Base-by-base conservation (phyloP, 2,113 vertebrate species). In the Halcyon malimbica region DNA sequence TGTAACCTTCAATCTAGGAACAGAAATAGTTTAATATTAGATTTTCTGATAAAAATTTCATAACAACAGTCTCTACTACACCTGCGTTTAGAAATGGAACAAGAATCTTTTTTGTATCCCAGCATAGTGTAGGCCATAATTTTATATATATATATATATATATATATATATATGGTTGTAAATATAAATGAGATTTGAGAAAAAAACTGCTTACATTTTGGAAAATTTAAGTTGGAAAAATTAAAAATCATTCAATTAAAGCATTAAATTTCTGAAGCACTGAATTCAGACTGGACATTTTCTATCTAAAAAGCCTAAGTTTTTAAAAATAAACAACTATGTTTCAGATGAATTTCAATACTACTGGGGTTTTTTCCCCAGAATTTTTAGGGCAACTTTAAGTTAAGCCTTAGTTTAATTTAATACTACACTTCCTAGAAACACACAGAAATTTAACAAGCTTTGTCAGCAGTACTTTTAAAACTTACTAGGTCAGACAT, bases 1-100 rank as follows among this genome's bases (percentile, higher is more conserved):
- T 0, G 6, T 31, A 94, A 83, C 51, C 89, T 93, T 96, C 95
- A 56, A 19, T 46, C 97, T 97, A 87, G 62, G 53, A 94, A 88
- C 0, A 93, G 24, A 87, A 82, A 17, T 19, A 26, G 16, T 26
- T 89, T 94, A 20, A 2, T 54, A 53, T 97, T 86, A 94, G 63
- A 94, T 51, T 42, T 81, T 46, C 16, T 83, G 39, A 74, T 63
- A 44, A 44, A 81, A 85, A 83, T 79, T 68, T 57, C 5, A 0
- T 19, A 63, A 39, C 42, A 78, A 35, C 42, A 78, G 29, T 60
- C 48, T 68, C 33, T 79, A 60, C 12, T 21, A 53, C 63, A 89
- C 57, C 37, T 73, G 13, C 21, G 21, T 77, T 73, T 44, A 87
- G 50, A 78, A 92, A 79, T 1, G 0, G 25, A 88, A 53, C 5